These are phyloP conservation scores for Dreissena polymorpha DNA, from an alignment of 1,140 invertebrate genomes.

Conservation along the genomic window DNA sequence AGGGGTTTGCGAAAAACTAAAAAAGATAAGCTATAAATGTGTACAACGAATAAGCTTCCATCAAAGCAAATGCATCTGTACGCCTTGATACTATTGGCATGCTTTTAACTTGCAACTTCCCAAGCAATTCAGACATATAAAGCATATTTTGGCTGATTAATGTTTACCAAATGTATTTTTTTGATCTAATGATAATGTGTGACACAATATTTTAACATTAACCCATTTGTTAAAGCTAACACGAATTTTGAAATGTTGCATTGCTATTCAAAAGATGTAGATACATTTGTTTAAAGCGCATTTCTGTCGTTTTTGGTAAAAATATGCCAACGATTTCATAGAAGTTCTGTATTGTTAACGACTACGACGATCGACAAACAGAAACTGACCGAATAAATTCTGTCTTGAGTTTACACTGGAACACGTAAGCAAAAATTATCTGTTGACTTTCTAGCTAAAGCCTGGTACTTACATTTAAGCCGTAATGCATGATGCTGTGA, in stretches of 20 bases:
- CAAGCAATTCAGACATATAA: too few species aligned
- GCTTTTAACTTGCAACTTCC: not conserved
- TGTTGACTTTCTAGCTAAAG: not conserved
- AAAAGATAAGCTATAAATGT: constrained; percentile 13
- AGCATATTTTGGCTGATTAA: not conserved
- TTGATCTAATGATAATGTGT: too few species aligned
- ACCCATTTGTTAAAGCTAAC: too few species aligned
- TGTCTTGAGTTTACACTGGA: not conserved
- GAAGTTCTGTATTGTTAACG: not conserved
- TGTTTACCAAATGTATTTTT: too few species aligned
- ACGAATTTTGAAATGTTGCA: too few species aligned
- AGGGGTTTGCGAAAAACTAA: not conserved
- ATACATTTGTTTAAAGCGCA: not conserved
- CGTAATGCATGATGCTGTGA: constrained; percentile 76
- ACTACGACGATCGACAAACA: not conserved
- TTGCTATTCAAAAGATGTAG: not conserved
- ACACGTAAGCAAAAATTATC: not conserved
- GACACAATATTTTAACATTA: too few species aligned
- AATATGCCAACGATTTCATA: not conserved
- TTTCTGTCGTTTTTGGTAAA: not conserved
- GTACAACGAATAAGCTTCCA: not conserved
- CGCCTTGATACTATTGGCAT: not conserved
- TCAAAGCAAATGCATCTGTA: not conserved
- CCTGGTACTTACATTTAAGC: constrained; percentile 44
- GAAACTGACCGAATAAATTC: not conserved